Base-by-base conservation (phyloP, 2,888 invertebrate genomes). In the Ophion obscuratus region DNA sequence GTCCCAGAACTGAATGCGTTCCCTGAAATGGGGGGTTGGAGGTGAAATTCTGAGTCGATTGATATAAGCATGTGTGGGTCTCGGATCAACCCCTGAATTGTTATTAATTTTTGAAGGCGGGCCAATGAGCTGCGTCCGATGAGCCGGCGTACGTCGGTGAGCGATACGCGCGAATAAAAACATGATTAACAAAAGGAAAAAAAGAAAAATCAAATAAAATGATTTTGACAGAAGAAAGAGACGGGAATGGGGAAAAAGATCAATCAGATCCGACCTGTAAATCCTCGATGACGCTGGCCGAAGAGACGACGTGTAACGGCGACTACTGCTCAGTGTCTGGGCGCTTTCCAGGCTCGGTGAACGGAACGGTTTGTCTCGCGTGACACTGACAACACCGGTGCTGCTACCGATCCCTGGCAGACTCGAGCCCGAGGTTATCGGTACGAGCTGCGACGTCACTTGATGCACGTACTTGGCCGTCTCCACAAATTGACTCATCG, bases 401-500 rank as follows among this genome's bases (percentile, higher is more conserved):
- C 90, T 90, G 31, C 88, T 85, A 61, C 31, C 88, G 62, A 81
- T 85, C 20, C 5, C 61, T 9, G 20, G 61, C 2, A 88, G 81
- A 57, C 90, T 91, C 70, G 84, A 76, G n/a, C 76, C 80, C 66
- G 92, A 89, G 14, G 89, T 75, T 64, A 82, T 83, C 1, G 88
- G 87, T 17, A 59, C 24, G 7, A 88, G 40, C 5, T 87, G 90
- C 1, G 84, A 82, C 9, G 88, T 88, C 3, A 89, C 59, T 81
- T 53, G 89, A 36, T 88, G 89, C 6, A 88, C 84, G 67, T 74
- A 80, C 70, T 87, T 89, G 31, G 90, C 87, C 17, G 89, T 84
- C 20, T 91, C 90, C 81, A 92, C 64, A 4, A 89, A 81, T 44
- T 88, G 88, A 64, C 62, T 70, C 88, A 92, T 90, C 2, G 88